Evolutionary conservation across 1,140 invertebrate genomes (phyloP).

Genomic region (Bactericera cockerelli): DNA sequence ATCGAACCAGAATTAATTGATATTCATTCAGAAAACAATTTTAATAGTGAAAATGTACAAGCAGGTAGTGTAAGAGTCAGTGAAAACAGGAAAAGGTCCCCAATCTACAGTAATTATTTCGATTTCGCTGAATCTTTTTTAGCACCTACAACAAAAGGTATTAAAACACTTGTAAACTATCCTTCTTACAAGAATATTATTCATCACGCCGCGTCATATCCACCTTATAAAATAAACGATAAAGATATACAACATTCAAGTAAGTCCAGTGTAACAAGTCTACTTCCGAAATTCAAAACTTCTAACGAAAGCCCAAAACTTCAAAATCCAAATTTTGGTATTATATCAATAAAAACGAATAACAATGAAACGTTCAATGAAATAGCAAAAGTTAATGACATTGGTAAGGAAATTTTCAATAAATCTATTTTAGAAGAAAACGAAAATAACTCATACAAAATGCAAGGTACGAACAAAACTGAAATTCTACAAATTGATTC

Average conservation of each 20-base stretch:
- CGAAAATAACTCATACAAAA: no score
- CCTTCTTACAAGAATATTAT: constrained; percentile 1
- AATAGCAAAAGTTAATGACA: background rate
- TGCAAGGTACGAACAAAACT: no score
- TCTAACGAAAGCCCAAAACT: background rate
- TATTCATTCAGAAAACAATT: no score
- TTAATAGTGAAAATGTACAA: background rate
- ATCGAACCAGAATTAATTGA: no score
- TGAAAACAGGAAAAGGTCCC: background rate
- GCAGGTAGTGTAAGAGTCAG: background rate
- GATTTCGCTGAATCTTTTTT: background rate
- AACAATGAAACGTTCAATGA: background rate
- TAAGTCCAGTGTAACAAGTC: background rate
- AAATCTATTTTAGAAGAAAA: no score
- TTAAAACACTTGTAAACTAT: background rate
- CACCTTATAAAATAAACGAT: background rate
- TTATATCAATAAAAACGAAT: background rate
- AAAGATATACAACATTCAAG: background rate
- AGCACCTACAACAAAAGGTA: background rate
- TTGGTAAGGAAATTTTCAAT: background rate
- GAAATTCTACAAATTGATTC: no score
- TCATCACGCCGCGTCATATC: background rate
- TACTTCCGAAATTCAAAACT: background rate
- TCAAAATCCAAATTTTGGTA: background rate
- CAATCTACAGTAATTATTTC: background rate